phyloP scores from a whole-genome alignment of 2,797 vertebrate species.

The Erpetoichthys calabaricus region DNA sequence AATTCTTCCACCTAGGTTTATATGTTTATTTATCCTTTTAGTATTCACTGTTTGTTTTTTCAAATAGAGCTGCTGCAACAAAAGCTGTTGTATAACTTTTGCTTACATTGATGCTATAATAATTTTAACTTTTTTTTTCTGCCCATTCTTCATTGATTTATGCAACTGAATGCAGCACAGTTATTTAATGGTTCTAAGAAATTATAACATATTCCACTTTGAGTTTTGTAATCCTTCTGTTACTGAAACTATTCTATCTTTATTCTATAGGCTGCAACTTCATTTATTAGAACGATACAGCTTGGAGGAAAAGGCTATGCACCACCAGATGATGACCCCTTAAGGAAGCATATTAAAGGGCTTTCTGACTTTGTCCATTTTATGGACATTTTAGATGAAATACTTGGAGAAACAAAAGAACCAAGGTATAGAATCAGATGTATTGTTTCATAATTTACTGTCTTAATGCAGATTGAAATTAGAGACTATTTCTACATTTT shows the following conservation, averaged over 20 bases:
- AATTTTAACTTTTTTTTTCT: neutral
- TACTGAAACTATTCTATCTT: constrained; percentile 17
- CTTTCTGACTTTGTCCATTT: constrained; percentile 72
- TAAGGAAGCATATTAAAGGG: constrained; percentile 73
- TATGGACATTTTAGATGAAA: constrained; percentile 74
- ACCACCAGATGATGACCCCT: constrained; percentile 63
- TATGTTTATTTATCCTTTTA: neutral
- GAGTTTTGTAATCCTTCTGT: neutral
- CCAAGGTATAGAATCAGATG: constrained; percentile 57
- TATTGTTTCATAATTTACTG: neutral
- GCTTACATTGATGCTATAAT: neutral
- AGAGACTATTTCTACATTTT: no score
- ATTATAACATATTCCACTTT: no score
- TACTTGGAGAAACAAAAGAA: constrained; percentile 68
- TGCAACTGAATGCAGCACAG: no score
- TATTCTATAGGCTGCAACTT: constrained; percentile 60
- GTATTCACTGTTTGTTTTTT: neutral
- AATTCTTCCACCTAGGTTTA: no score
- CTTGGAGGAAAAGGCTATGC: constrained; percentile 80
- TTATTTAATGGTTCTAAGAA: no score
- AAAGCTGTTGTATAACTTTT: neutral
- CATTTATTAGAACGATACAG: constrained; percentile 75
- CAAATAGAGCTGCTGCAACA: neutral
- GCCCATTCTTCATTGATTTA: no score
- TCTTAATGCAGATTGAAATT: neutral